Conservation (phyloP, 2,113 vertebrate genomes). For the Pachyramphus minor region DNA sequence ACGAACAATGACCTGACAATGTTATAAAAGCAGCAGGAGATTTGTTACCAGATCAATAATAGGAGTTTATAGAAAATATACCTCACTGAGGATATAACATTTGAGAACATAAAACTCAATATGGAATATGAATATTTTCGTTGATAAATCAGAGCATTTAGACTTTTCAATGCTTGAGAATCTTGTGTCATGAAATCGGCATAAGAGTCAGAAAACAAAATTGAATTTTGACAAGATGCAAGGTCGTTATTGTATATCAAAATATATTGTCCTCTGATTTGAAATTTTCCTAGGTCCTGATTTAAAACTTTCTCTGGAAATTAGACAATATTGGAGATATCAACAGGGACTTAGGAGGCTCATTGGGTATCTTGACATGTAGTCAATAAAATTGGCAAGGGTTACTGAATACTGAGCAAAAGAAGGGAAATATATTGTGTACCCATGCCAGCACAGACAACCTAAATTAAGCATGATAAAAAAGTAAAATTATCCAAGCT, state of each 20-base stretch:
- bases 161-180: not conserved
- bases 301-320: not conserved
- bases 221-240: not conserved
- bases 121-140: not conserved
- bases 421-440: not conserved
- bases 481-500: not conserved
- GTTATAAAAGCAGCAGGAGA: not conserved
- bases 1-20: not conserved
- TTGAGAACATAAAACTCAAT: not conserved
- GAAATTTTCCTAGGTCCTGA: not conserved
- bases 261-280: not conserved
- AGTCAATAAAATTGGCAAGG: not conserved
- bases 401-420: not conserved
- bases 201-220: not conserved
- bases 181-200: not conserved
- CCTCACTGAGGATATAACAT: not conserved
- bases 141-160: not conserved
- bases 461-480: not conserved
- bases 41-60: not conserved
- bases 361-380: not conserved
- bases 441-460: not conserved
- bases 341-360: not conserved
- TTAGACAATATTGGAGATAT: not conserved
- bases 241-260: not conserved
- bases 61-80: not conserved